Percentiles rank a stretch among this genome's conserved stretches.
Conservation (phyloP, 2,888 invertebrate species). For the Drosophila niveifrons region DNA sequence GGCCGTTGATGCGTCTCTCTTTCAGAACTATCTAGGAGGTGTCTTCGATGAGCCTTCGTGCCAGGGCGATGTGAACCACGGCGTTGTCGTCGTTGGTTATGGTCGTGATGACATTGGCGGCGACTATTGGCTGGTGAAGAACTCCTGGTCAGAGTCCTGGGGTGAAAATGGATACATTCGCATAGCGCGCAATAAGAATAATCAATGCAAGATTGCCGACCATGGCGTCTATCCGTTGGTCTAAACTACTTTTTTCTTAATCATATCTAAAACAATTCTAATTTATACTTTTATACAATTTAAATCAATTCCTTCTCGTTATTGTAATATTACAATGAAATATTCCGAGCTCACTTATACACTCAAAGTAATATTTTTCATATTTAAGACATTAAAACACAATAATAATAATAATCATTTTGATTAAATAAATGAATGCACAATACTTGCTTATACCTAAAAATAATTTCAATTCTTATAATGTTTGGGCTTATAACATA, state of each 20-base stretch:
- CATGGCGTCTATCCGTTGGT: slow-evolving; percentile 12
- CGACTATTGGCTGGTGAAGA: slow-evolving; percentile 27
- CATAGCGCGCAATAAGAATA: slow-evolving; percentile 23
- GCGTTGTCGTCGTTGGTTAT: slow-evolving; percentile 95
- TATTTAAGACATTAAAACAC: too few relatives aligned
- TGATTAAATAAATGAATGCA: too few relatives aligned
- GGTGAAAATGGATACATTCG: slow-evolving; percentile 30
- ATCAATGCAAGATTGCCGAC: slow-evolving; percentile 20
- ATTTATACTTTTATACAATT: too few relatives aligned
- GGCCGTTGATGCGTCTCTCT: slow-evolving; percentile 94
- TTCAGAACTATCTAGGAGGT: slow-evolving; percentile 97
- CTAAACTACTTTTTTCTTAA: background rate
- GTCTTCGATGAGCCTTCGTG: slow-evolving; percentile 94
- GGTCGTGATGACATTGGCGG: slow-evolving; percentile 80
- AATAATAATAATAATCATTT: too few relatives aligned
- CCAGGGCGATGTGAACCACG: slow-evolving; percentile 94
- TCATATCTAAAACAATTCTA: too few relatives aligned
- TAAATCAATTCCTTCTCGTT: too few relatives aligned
- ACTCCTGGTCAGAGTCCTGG: slow-evolving; percentile 18
- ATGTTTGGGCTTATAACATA: too few relatives aligned
- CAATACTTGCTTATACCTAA: too few relatives aligned
- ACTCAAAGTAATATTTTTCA: too few relatives aligned
- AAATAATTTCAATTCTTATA: too few relatives aligned
- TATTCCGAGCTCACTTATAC: too few relatives aligned
- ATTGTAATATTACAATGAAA: too few relatives aligned